These are phyloP conservation scores for Cactoblastis cactorum DNA, from an alignment of 2,888 invertebrate species.

Conservation along the genomic window DNA sequence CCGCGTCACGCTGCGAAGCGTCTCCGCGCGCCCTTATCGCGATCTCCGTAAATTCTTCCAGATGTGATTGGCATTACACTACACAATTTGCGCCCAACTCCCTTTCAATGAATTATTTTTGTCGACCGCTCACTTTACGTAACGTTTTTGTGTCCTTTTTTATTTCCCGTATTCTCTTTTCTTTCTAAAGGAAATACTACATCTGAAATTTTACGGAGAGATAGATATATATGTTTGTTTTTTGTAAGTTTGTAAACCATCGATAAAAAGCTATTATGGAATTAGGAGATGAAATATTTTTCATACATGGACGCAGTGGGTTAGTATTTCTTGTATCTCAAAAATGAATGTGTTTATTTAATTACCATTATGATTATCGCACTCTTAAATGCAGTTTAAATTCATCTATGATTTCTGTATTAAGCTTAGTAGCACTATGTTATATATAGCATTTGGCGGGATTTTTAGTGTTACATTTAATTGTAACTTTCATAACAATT, in stretches of 20 bases:
- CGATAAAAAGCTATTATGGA: slow-evolving; percentile 61
- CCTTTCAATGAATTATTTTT: not conserved
- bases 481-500: too few species aligned
- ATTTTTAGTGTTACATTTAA: too few species aligned
- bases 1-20: slow-evolving; percentile 22
- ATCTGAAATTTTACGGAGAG: too few species aligned
- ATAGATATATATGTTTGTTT: too few species aligned
- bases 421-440: too few species aligned
- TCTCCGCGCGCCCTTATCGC: slow-evolving; percentile 33
- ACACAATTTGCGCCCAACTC: slow-evolving; percentile 11
- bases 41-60: slow-evolving; percentile 23
- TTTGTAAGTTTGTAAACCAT: too few species aligned
- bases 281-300: slow-evolving; percentile 65
- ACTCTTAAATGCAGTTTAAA: not conserved
- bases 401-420: not conserved
- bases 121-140: not conserved
- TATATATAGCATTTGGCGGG: too few species aligned
- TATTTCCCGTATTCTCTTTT: not conserved
- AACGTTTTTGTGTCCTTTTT: slow-evolving; percentile 1
- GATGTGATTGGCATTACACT: slow-evolving; percentile 22
- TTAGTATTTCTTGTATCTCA: slow-evolving; percentile 49
- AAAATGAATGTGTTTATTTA: slow-evolving; percentile 16
- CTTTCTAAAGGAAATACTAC: too few species aligned
- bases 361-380: not conserved
- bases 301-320: slow-evolving; percentile 61